These are phyloP conservation scores for Furnarius figulus DNA, from an alignment of 2,113 vertebrate genomes.

Conservation along the genomic window DNA sequence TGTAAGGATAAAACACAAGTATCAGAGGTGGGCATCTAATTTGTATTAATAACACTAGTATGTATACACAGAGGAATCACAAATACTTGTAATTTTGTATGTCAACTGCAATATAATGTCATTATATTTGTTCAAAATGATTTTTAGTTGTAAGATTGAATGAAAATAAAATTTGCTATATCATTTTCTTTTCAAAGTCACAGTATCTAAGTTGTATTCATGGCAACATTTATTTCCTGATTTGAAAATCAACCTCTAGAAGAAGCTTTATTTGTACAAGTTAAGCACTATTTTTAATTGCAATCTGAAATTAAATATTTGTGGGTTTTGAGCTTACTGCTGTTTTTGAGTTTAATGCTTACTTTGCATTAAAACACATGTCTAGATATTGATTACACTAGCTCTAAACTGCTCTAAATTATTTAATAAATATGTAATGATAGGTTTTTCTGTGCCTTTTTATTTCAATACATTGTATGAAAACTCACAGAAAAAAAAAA, in stretches of 20 bases:
- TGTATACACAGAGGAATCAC: background rate
- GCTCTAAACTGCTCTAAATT: background rate
- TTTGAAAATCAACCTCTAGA: background rate
- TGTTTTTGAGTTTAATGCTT: no score
- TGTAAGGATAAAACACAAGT: background rate
- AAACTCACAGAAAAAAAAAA: background rate
- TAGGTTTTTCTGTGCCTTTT: background rate
- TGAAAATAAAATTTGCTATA: background rate
- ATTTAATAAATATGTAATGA: background rate
- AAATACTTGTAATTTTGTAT: background rate
- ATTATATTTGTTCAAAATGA: constrained; percentile 6
- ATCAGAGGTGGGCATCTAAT: background rate
- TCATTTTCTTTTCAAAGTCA: background rate
- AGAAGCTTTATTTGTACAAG: background rate
- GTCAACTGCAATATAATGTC: background rate
- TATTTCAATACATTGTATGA: background rate
- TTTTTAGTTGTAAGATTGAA: background rate
- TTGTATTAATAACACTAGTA: background rate
- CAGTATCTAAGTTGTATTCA: background rate
- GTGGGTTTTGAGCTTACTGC: rapidly evolving
- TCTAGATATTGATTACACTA: background rate
- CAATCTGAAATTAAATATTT: constrained; percentile 28
- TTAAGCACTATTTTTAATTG: constrained; percentile 20
- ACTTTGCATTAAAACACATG: background rate
- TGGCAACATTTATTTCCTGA: background rate